phyloP scores from a whole-genome alignment of 2,113 vertebrate genomes.

The Bos taurus region DNA sequence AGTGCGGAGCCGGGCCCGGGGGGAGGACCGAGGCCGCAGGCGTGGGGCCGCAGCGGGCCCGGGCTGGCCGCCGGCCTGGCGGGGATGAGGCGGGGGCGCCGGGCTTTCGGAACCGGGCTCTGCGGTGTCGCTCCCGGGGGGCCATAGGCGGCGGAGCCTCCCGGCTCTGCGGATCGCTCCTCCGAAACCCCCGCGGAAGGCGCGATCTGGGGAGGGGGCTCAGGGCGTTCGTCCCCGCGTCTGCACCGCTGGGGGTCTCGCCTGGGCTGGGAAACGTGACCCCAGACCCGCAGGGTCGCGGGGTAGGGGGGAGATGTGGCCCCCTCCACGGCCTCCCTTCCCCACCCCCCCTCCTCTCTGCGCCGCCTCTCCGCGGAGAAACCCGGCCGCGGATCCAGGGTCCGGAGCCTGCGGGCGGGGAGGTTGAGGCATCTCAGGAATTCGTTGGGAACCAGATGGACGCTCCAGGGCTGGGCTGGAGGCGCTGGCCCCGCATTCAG shows the following conservation, averaged over 20 bases:
- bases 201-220: background rate
- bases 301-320: background rate
- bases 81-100: background rate
- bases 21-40: background rate
- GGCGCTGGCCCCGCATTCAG: background rate
- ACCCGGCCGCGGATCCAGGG: background rate
- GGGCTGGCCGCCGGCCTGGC: background rate
- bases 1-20: background rate
- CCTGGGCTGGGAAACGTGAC: background rate
- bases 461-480: background rate
- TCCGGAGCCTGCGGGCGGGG: background rate
- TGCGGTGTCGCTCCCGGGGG: background rate
- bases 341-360: background rate
- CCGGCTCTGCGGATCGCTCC: background rate
- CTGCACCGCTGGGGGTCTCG: background rate
- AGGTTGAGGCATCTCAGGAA: constrained; percentile 53
- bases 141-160: background rate
- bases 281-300: background rate
- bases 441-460: background rate
- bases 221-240: background rate
- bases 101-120: background rate
- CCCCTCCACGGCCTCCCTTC: background rate
- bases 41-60: background rate
- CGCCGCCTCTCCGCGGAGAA: background rate
- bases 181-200: background rate